Base-by-base conservation (phyloP, 2,797 vertebrate species). In the Leontocebus nigricollis region DNA sequence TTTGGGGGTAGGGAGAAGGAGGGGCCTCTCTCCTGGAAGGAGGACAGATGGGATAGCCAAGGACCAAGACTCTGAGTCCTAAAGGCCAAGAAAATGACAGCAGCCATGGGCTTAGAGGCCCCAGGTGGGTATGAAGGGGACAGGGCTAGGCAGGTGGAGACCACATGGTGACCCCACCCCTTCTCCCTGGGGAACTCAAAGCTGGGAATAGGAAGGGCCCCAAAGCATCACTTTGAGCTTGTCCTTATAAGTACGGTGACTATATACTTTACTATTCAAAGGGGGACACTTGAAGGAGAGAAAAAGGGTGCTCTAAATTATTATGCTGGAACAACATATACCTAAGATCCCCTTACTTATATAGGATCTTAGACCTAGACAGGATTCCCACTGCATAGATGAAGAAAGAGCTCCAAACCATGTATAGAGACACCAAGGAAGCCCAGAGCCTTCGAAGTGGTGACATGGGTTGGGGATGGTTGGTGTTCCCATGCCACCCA, bases 361-460 rank as follows among this genome's bases (percentile, higher is more conserved):
- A 10, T 2, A 4, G 6, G 64, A 12, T 44, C 44, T 92, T 7
- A 57, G 81, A 24, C 50, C 41, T 12, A 4, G 26, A 94, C 30
- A 39, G 44, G 44, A 36, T 8, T 52, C 52, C 59, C 27, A 7
- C 27, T 48, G 52, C 1, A 5, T 0, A n/a, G 46, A 30, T 36
- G 24, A n/a, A 24, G 5, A 52, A 55, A 39, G 39, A 90, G 39
- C 41, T 59, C 46, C 52, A 13, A 8, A 12, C 24, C 9, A 7
- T 15, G 19, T 13, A 3, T 2, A 52, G 77, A 48, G 4, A 44
- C 13, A 8, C 10, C 0, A 5, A 10, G 36, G 7, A 6, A 39
- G 76, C 67, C 61, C 26, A 39, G 4, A 17, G 64, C 50, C 48
- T 33, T 2, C 11, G 52, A 67, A 8, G 48, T 1, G 8, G 9